A percentile compares a stretch with the other conserved stretches of the same genome.
Conservation (phyloP, 2,888 invertebrate genomes). For the Cerastoderma edule region DNA sequence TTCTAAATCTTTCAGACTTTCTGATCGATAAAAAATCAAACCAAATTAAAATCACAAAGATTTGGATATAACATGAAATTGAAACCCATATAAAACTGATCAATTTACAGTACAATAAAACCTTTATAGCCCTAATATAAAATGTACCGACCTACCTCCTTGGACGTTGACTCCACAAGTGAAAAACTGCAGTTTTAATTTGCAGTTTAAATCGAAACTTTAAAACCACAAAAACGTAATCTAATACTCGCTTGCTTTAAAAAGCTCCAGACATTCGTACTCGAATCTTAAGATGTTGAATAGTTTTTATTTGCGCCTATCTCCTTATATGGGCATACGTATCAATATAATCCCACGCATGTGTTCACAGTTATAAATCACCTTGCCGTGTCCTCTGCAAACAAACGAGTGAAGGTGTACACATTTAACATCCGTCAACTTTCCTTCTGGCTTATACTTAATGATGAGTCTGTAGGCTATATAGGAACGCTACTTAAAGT, state of each 20-base stretch:
- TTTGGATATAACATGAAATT: no score
- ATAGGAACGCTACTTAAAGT: no score
- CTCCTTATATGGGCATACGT: conserved; percentile 25
- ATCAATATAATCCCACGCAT: conserved; percentile 12
- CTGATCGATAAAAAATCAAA: no score
- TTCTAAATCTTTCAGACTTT: no score
- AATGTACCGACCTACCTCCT: conserved; percentile 4
- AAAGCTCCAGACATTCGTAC: background rate
- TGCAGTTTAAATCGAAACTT: background rate
- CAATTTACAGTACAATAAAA: background rate
- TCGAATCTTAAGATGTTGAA: conserved; percentile 2
- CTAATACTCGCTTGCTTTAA: no score
- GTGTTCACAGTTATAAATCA: conserved; percentile 13
- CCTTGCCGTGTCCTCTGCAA: conserved; percentile 12
- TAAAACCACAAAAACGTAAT: no score
- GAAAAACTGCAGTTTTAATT: background rate
- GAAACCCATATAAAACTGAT: background rate
- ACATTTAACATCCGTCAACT: no score
- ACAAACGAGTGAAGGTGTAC: no score
- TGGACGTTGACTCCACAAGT: background rate
- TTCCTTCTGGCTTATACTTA: no score
- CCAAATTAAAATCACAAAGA: no score
- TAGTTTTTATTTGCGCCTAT: background rate
- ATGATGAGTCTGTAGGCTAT: no score
- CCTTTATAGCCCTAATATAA: background rate